These are phyloP conservation scores for Gobio gobio DNA, from an alignment of 2,113 vertebrate genomes.

Conservation along the genomic window DNA sequence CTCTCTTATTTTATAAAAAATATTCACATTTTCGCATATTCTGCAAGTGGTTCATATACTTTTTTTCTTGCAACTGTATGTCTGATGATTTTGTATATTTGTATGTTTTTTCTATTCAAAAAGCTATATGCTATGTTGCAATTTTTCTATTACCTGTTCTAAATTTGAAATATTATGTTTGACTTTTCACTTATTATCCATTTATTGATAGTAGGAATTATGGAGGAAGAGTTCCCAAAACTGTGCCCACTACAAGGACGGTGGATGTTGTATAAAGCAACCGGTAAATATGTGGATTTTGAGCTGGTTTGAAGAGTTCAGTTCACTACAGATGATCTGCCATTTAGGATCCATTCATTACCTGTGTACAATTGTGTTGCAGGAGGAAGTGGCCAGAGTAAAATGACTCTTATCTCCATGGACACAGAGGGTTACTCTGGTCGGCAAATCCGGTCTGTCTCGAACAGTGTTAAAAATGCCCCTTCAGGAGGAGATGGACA, in stretches of 20 bases:
- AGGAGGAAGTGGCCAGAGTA: conserved; percentile 43
- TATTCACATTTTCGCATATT: too few species aligned
- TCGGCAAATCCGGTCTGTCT: conserved; percentile 2
- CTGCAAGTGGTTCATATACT: too few species aligned
- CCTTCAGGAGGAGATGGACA: conserved; percentile 28
- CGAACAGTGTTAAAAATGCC: conserved; percentile 33
- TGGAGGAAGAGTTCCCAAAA: conserved; percentile 43
- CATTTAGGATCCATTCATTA: not conserved
- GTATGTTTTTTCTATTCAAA: too few species aligned
- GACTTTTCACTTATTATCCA: not conserved
- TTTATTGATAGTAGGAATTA: conserved; percentile 22
- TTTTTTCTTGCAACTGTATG: too few species aligned
- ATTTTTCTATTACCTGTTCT: too few species aligned
- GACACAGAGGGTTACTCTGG: conserved; percentile 30
- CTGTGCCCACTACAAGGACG: too few species aligned
- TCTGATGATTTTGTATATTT: too few species aligned
- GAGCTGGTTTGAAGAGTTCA: too few species aligned
- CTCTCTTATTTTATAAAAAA: too few species aligned
- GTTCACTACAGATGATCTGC: not conserved
- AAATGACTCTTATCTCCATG: not conserved
- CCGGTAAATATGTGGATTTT: conserved; percentile 15
- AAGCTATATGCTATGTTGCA: too few species aligned
- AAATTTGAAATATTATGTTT: too few species aligned
- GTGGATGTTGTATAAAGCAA: conserved; percentile 26
- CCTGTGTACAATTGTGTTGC: conserved; percentile 11